Conservation (phyloP, 1,140 invertebrate genomes). For the Lepidotrigona ventralis region DNA sequence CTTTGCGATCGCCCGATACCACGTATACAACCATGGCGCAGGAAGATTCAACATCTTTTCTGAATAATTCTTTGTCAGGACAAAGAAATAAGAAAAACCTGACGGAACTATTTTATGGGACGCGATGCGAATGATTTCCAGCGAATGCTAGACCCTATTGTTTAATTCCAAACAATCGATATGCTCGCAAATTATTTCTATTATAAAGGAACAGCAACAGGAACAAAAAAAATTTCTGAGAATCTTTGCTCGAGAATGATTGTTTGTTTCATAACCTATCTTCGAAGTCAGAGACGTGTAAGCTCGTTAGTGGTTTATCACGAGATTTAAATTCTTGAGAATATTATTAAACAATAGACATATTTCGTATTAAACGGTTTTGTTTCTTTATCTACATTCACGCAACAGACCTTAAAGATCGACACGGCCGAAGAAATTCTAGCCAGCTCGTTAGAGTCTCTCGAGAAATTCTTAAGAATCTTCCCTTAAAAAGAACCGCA, state of each 20-base stretch:
- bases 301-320: neutral
- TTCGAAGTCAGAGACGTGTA: neutral
- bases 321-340: neutral
- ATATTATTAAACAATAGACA: neutral
- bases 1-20: slow-evolving; percentile 51
- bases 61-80: slow-evolving; percentile 39
- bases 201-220: neutral
- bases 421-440: neutral
- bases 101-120: slow-evolving; percentile 42
- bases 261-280: neutral
- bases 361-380: no score
- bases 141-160: slow-evolving; percentile 24
- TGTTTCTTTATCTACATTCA: slow-evolving; percentile 8
- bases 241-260: neutral
- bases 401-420: neutral
- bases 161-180: slow-evolving; percentile 24
- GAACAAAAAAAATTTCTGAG: neutral
- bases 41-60: slow-evolving; percentile 53
- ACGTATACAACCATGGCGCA: slow-evolving; percentile 28
- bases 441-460: slow-evolving; percentile 23
- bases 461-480: slow-evolving; percentile 29
- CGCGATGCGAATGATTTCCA: slow-evolving; percentile 41
- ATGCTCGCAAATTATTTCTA: neutral
- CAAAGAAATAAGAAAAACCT: slow-evolving; percentile 31
- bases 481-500: slow-evolving; percentile 14